These are phyloP conservation scores for Drosophila kohkoa DNA, from an alignment of 1,140 invertebrate genomes.

Conservation along the genomic window DNA sequence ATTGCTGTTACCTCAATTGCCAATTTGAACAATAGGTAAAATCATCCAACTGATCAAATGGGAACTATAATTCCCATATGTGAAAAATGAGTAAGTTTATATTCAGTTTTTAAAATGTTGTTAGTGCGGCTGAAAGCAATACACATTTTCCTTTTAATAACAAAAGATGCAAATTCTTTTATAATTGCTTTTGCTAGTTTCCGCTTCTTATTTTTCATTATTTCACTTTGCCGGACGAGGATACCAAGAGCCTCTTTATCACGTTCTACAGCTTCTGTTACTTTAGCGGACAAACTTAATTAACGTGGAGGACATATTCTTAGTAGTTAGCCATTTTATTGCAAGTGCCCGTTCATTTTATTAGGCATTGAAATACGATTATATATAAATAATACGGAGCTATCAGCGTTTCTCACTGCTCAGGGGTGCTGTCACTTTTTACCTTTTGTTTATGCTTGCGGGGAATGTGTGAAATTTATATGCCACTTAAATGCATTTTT, in stretches of 20 bases:
- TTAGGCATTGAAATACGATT: slow-evolving; percentile 25
- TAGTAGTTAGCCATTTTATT: too few relatives aligned
- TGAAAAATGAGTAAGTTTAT: background rate
- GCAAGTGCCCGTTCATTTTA: background rate
- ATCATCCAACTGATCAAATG: too few relatives aligned
- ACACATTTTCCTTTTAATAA: slow-evolving; percentile 4
- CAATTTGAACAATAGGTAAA: too few relatives aligned
- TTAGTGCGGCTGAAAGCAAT: too few relatives aligned
- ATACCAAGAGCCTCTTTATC: slow-evolving; percentile 1
- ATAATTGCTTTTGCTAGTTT: slow-evolving; percentile 49
- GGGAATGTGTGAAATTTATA: slow-evolving; percentile 61
- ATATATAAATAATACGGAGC: slow-evolving; percentile 32
- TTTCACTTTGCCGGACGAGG: background rate
- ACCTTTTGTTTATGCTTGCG: slow-evolving; percentile 8
- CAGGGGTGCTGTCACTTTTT: background rate
- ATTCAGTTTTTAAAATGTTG: background rate
- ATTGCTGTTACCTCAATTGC: too few relatives aligned
- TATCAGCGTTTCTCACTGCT: slow-evolving; percentile 31
- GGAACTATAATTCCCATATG: too few relatives aligned
- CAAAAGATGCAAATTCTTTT: slow-evolving; percentile 49
- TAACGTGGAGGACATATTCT: slow-evolving; percentile 38
- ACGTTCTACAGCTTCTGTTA: slow-evolving; percentile 5
- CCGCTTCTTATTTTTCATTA: slow-evolving; percentile 20
- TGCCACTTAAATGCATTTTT: slow-evolving; percentile 69
- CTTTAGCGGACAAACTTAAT: slow-evolving; percentile 46